Percentiles rank a stretch among this genome's conserved stretches.
Evolutionary conservation across 2,113 vertebrate genomes (phyloP).

Genomic region (Tauraco erythrolophus): DNA sequence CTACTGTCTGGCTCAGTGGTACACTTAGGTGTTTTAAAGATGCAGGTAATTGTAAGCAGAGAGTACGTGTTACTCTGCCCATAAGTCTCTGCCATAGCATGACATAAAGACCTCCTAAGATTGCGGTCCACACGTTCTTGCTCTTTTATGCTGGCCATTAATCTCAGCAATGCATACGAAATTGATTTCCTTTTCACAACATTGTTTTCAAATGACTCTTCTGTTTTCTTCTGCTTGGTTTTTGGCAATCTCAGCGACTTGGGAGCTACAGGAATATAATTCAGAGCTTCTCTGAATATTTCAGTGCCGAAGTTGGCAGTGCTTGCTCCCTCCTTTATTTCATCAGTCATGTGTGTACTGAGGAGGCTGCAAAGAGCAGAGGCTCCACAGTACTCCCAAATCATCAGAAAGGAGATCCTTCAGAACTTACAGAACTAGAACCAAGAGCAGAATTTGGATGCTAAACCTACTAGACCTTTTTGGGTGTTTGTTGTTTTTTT

Average conservation of each 20-base stretch:
- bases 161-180: slow-evolving; percentile 51
- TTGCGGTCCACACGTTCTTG: not conserved
- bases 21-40: not conserved
- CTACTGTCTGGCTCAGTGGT: not conserved
- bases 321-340: not conserved
- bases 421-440: not conserved
- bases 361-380: not conserved
- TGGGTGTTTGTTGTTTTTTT: not conserved
- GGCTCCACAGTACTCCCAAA: not conserved
- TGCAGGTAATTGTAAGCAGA: not conserved
- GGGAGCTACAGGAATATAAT: slow-evolving; percentile 30
- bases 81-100: not conserved
- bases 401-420: not conserved
- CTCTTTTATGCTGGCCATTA: slow-evolving; percentile 2
- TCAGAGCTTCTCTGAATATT: slow-evolving; percentile 45
- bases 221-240: slow-evolving; percentile 44
- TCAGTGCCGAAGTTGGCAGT: not conserved
- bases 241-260: slow-evolving; percentile 45
- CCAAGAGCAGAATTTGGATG: not conserved
- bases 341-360: not conserved
- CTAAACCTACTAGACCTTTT: not conserved
- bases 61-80: not conserved
- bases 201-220: slow-evolving; percentile 63
- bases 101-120: not conserved
- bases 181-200: slow-evolving; percentile 41